These are phyloP conservation scores for Calypte anna DNA, from an alignment of 2,113 vertebrate genomes.

Conservation along the genomic window DNA sequence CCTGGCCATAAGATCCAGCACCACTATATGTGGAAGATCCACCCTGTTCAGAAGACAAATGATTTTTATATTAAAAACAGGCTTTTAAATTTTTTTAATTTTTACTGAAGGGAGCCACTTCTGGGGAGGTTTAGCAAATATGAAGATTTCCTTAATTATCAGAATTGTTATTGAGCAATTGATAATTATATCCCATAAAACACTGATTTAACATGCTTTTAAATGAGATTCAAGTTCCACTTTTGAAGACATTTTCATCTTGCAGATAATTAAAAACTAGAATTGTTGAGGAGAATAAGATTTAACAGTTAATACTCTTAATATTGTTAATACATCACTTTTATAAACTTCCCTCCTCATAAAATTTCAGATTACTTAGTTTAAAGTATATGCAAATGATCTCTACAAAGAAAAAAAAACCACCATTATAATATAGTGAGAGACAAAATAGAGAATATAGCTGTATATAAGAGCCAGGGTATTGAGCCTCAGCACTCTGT, in stretches of 20 bases:
- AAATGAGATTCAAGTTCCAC: not conserved
- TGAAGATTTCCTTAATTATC: not conserved
- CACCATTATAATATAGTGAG: not conserved
- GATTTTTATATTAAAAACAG: not conserved
- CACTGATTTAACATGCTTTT: not conserved
- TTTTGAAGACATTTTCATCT: not conserved
- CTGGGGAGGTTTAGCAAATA: not conserved
- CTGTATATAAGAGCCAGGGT: not conserved
- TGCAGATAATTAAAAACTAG: not conserved
- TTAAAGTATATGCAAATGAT: not conserved
- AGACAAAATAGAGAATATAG: not conserved
- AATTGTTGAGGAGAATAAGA: not conserved
- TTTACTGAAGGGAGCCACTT: not conserved
- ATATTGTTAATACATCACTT: not conserved
- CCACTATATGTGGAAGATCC: not conserved
- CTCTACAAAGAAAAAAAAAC: not conserved
- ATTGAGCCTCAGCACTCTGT: not conserved
- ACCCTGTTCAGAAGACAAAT: conserved; percentile 34
- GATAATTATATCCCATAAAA: not conserved
- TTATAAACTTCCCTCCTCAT: not conserved
- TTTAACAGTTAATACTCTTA: not conserved
- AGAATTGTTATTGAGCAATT: not conserved
- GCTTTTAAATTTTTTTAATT: not conserved
- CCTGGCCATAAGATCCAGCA: conserved; percentile 39
- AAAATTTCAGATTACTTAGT: not conserved